Base-by-base conservation (phyloP, 1,140 invertebrate genomes). In the Conus betulinus region DNA sequence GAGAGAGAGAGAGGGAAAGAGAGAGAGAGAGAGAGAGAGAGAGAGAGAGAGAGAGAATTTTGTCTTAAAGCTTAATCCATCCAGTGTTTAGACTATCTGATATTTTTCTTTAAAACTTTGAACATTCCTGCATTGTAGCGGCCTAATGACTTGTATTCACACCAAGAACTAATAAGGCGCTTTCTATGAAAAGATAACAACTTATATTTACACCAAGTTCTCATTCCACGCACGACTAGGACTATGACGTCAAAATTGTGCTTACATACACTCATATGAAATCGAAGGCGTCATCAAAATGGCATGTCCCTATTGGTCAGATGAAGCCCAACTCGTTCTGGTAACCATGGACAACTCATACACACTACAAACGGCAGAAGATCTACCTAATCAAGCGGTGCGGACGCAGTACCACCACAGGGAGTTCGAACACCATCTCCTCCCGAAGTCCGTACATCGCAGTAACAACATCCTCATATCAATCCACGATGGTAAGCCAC, bases 1-100 rank as follows among this genome's bases (percentile, higher is more conserved):
- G 67, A 71, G 67, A 71, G 67, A 71, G 67, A 71, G 67, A 71
- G 67, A 71, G 67, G 20, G 67, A 71, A 17, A 71, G 67, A 71
- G 67, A 71, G 67, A 71, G 67, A 71, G 57, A 60, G 57, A 60
- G 57, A 60, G 57, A 60, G 57, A 60, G 57, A 60, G 8, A 60
- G 57, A 60, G 57, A 60, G 57, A 60, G 57, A 60, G 57, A 63
- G 0, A 63, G 60, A 63, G 60, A 63, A 20, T 63, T 1, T 20
- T 20, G 8, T 39, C 39, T 39, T 1, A 39, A 39, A 39, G 0
- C 39, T 39, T 0, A 39, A 39, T 39, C 39, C 39, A 1, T 39
- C 39, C 39, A 39, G 39, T 39, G 1, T 71, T 71, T 20, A 7
- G 67, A 71, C 0, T 71, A 23, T 6, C 67, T 71, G 67, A 5